Evolutionary conservation across 2,888 invertebrate genomes (phyloP).

Genomic region (Eupithecia subumbrata): DNA sequence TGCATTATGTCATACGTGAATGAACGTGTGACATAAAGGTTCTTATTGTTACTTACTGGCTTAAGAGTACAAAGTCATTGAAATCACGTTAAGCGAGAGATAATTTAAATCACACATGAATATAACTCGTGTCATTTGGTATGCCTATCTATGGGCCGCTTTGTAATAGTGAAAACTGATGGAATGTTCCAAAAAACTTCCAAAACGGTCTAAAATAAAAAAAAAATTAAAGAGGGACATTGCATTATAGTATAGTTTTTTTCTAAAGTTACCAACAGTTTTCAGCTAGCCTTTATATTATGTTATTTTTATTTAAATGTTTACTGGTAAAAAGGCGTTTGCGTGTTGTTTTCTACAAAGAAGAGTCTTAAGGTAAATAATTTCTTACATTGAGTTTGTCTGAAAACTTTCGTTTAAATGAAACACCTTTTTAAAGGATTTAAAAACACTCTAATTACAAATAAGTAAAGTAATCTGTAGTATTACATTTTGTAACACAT

Average conservation of each 20-base stretch:
- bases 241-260: conserved; percentile 71
- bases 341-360: conserved; percentile 55
- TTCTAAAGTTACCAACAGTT: conserved; percentile 83
- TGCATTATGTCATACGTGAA: background rate
- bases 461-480: background rate
- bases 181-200: conserved; percentile 37
- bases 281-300: conserved; percentile 75
- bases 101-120: background rate
- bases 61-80: conserved; percentile 17
- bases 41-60: background rate
- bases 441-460: background rate
- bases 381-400: background rate
- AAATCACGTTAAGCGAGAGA: background rate
- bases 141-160: background rate
- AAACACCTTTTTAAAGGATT: background rate
- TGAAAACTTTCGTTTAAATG: background rate
- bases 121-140: background rate
- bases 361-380: background rate
- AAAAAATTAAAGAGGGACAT: conserved; percentile 69
- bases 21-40: conserved; percentile 4
- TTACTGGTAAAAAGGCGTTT: conserved; percentile 70
- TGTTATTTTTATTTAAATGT: conserved; percentile 65
- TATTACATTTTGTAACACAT: background rate
- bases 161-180: conserved; percentile 32
- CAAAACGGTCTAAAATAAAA: conserved; percentile 62